Base-by-base conservation (phyloP, 2,888 invertebrate genomes). In the Megaustenia siamemsis region DNA sequence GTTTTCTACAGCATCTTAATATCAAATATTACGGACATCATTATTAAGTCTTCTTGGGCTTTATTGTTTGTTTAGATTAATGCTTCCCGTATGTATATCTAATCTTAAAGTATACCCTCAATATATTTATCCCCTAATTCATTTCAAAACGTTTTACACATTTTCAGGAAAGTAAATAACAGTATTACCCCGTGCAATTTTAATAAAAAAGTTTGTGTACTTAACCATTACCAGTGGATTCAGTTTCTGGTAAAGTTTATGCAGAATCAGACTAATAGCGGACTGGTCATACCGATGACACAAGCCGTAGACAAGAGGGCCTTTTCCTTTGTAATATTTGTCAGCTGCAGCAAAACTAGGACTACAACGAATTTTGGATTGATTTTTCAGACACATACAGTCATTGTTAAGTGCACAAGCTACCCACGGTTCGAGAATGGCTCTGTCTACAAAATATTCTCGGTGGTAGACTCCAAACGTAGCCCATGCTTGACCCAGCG, bases 251-350 rank as follows among this genome's bases (percentile, higher is more conserved):
- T 84, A 82, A n/a, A 86, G 68, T 56, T 86, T 86, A 56, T 84
- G 82, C 10, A 82, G 45, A 38, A 86, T 84, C n/a, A 84, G 35
- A 28, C 84, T 84, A 10, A 86, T 45, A 43, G 82, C 49, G 32
- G 86, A 86, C 56, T 86, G 86, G 68, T 86, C 86, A 35, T 56
- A 86, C 2, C 84, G 82, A 71, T 86, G 86, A 38, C 86, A 86
- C 60, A 84, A 49, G 32, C 84, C 84, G 43, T 84, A 82, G 21
- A 43, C 15, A 28, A 86, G 53, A 43, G 82, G 73, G 15, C 77
- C 69, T 35, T 35, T 63, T 10, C 77, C n/a, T n/a, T 40, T 15
- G 6, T 63, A 32, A 24, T 68, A 85, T 12, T 35, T 6, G n/a
- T 10, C 15, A 6, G 5, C 60, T 43, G 63, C 38, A 6, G 0